Base-by-base conservation (phyloP, 2,888 invertebrate species). In the Phania funesta region DNA sequence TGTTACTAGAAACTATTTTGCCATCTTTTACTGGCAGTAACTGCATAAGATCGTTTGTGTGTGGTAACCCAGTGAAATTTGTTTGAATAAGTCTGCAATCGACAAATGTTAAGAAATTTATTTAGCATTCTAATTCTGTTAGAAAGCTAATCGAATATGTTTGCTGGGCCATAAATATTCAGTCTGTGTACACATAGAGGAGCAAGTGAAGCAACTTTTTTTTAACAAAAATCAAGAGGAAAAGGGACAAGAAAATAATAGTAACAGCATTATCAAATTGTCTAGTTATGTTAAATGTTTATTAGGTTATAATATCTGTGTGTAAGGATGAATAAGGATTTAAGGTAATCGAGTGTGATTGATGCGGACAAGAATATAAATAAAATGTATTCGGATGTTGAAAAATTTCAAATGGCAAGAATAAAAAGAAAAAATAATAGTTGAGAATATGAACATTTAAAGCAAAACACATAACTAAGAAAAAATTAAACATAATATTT, bases 331-430 rank as follows among this genome's bases (percentile, higher is more conserved):
- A 75, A 41, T 32, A 5, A 35, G 50, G 41, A 64, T 56, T 71
- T 48, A 71, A 78, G 56, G 70, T 78, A 78, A 78, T 78, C 56
- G 78, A 78, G 64, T 78, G 78, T 71, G 78, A 78, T 78, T 71
- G 78, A 78, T 56, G 54, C 26, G 38, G 48, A 70, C 35, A 44
- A 3, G 16, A 6, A 44, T 7, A 16, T 18, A 44, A n/a, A n/a
- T 13, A 26, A 6, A 3, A 26, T 26, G 6, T 26, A 26, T 26
- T 5, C 6, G 3, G 3, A 26, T 26, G 26, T 3, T 26, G 3
- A 3, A 26, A 26, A 3, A 26, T 26, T 26, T 26, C 6, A 26
- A 26, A 26, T 26, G 6, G 32, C 20, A 65, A 48, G 58, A 24
- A n/a, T 18, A 58, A 41, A 18, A 38, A 58, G 4, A 26, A 26